Conservation (phyloP, 2,113 vertebrate genomes). For the Furnarius figulus region DNA sequence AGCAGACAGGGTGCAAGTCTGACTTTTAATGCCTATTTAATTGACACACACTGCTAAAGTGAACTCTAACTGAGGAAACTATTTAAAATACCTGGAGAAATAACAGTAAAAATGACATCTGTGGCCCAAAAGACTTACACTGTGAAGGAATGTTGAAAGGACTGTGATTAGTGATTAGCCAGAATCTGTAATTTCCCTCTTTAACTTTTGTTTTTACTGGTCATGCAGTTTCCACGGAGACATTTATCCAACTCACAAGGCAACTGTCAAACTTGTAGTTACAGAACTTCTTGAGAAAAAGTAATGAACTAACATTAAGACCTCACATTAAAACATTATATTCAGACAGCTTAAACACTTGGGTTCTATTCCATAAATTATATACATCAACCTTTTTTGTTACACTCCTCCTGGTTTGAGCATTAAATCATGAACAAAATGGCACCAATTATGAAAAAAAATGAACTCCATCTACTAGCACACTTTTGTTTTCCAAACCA, state of each 20-base stretch:
- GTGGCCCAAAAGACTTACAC: neutral
- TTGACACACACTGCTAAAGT: neutral
- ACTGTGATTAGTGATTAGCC: neutral
- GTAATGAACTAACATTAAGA: neutral
- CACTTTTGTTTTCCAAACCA: neutral
- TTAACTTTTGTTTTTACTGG: neutral
- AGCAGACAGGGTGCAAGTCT: neutral
- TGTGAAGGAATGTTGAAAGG: neutral
- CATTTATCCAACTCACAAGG: neutral
- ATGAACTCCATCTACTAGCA: neutral
- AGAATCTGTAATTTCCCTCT: neutral
- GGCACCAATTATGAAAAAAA: neutral
- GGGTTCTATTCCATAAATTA: neutral
- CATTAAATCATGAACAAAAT: neutral
- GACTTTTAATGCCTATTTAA: neutral
- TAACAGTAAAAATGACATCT: neutral
- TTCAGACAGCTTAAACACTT: neutral
- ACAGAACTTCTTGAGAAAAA: neutral
- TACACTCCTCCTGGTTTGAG: neutral
- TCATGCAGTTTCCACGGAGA: neutral
- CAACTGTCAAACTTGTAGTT: neutral
- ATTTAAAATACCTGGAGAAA: neutral
- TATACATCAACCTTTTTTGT: neutral
- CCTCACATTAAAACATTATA: neutral
- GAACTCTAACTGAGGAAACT: neutral